Percentiles rank a stretch among this genome's conserved stretches.
These are phyloP conservation scores for Bovichtus diacanthus DNA, from an alignment of 2,797 vertebrate species.

Conservation along the genomic window DNA sequence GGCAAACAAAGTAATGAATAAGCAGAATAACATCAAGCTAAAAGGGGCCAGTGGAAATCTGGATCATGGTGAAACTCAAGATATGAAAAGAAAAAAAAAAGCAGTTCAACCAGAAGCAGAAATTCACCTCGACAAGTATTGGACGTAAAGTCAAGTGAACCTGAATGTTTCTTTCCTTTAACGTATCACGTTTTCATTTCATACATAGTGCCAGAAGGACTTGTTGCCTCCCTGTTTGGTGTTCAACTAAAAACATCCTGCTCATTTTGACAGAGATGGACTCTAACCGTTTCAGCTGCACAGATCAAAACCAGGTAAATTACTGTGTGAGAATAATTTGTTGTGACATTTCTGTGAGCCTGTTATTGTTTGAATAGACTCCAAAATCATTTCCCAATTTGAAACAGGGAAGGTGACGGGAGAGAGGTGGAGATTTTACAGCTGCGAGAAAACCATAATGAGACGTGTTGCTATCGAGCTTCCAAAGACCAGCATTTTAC, in stretches of 20 bases:
- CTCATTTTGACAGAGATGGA: background rate
- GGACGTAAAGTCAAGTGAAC: background rate
- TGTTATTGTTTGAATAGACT: background rate
- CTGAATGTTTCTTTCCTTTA: background rate
- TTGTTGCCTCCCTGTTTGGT: background rate
- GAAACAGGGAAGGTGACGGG: background rate
- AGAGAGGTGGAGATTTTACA: background rate
- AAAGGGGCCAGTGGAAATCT: background rate
- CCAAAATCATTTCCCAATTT: background rate
- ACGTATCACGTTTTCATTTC: background rate
- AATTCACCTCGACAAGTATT: background rate
- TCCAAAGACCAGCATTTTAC: background rate
- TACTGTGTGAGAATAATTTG: background rate
- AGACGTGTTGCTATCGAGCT: background rate
- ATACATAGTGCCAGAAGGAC: background rate
- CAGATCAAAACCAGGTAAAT: background rate
- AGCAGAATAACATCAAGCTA: background rate
- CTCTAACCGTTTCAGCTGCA: background rate
- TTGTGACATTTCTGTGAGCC: background rate
- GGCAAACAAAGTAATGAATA: background rate
- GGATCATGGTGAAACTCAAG: background rate
- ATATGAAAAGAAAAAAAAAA: background rate
- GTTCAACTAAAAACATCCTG: background rate
- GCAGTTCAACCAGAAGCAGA: constrained; percentile 16
- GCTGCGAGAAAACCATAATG: constrained; percentile 19